These are phyloP conservation scores for Thalassoma bifasciatum DNA, from an alignment of 2,113 vertebrate species.

Conservation along the genomic window DNA sequence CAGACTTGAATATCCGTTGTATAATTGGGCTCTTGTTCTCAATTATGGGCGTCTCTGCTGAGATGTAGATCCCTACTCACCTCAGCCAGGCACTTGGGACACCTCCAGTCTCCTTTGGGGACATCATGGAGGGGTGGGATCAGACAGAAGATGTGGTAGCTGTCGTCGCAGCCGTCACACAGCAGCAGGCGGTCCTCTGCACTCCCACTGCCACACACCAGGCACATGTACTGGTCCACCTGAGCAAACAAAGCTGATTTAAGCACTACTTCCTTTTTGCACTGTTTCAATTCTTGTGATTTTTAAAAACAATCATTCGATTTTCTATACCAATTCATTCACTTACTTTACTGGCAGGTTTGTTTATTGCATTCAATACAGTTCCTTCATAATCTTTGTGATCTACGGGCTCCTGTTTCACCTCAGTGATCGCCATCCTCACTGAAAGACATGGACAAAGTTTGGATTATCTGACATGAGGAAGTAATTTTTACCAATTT, in stretches of 20 bases:
- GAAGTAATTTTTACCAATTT: background rate
- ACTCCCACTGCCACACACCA: slow-evolving; percentile 91
- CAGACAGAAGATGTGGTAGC: slow-evolving; percentile 97
- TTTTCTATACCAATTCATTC: background rate
- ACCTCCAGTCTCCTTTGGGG: slow-evolving; percentile 98
- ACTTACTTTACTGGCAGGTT: slow-evolving; percentile 82
- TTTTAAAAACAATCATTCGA: background rate
- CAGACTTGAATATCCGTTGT: background rate
- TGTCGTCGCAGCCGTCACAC: slow-evolving; percentile 98
- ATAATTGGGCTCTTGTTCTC: background rate
- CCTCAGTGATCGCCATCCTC: slow-evolving; percentile 78
- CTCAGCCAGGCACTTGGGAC: slow-evolving; percentile 97
- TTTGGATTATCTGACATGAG: background rate
- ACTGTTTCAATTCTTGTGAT: background rate
- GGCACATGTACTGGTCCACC: slow-evolving; percentile 97
- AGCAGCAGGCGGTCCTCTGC: slow-evolving; percentile 94
- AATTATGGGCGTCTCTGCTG: slow-evolving; percentile 9
- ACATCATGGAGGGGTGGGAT: slow-evolving; percentile 96
- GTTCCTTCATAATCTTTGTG: slow-evolving; percentile 79
- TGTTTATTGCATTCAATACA: slow-evolving; percentile 78
- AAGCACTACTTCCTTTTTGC: background rate
- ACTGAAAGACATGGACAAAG: slow-evolving; percentile 77
- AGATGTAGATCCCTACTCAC: slow-evolving; percentile 75
- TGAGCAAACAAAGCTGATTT: slow-evolving; percentile 58
- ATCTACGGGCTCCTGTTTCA: slow-evolving; percentile 84